Conservation (phyloP, 2,113 vertebrate genomes). For the Romanogobio albipinnatus region DNA sequence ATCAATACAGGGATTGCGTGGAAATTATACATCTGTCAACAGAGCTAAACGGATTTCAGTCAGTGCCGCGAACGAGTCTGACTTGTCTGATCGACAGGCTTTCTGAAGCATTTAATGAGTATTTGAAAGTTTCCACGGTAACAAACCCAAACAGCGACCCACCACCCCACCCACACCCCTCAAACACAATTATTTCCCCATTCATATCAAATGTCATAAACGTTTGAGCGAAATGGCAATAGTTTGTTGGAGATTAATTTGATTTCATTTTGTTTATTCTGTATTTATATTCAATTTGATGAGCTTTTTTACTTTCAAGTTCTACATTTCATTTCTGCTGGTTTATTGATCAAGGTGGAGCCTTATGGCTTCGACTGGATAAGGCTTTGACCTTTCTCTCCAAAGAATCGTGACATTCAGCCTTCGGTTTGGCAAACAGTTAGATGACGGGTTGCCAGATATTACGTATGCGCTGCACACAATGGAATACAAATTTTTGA, state of each 20-base stretch:
- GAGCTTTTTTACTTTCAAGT: constrained; percentile 57
- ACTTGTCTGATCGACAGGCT: constrained; percentile 29
- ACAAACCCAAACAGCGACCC: constrained; percentile 33
- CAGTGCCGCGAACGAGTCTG: not conserved
- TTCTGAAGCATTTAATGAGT: constrained; percentile 44
- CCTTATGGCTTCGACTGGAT: constrained; percentile 69
- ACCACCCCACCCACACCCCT: constrained; percentile 5
- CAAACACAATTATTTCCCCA: constrained; percentile 23
- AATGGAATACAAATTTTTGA: constrained; percentile 69
- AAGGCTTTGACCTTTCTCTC: constrained; percentile 75
- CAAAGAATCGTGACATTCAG: constrained; percentile 63
- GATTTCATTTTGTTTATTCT: constrained; percentile 10
- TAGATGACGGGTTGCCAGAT: constrained; percentile 70
- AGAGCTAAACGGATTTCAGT: constrained; percentile 44
- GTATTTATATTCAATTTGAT: constrained; percentile 19
- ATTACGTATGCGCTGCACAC: constrained; percentile 61
- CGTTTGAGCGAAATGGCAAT: constrained; percentile 11
- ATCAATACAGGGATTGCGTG: constrained; percentile 24
- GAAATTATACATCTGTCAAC: constrained; percentile 48
- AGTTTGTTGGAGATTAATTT: not conserved
- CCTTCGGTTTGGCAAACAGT: constrained; percentile 60
- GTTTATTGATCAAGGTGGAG: constrained; percentile 74
- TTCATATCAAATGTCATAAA: constrained; percentile 26
- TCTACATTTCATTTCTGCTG: constrained; percentile 68
- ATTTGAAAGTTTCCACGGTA: constrained; percentile 35